Evolutionary conservation across 2,797 vertebrate genomes (phyloP).

Genomic region (Sphenopsis melanotis): DNA sequence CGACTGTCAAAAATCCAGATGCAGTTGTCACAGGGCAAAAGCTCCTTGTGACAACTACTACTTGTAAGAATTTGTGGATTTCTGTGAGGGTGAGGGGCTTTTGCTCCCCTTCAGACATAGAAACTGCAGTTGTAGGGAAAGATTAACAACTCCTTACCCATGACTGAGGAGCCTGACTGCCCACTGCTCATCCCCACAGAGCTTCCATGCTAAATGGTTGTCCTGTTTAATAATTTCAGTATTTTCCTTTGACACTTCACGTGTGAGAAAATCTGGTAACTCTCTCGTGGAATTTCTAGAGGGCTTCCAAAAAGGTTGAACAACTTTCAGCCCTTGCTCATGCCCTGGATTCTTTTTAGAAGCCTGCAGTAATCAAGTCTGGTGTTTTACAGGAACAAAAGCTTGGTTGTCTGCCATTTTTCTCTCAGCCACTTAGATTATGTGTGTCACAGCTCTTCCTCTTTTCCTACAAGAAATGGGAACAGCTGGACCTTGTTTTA

Average conservation of each 20-base stretch:
- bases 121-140: neutral
- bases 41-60: neutral
- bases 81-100: neutral
- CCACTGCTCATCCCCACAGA: neutral
- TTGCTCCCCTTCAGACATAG: neutral
- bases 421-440: neutral
- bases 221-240: neutral
- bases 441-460: neutral
- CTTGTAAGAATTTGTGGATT: neutral
- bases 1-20: neutral
- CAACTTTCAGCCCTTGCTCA: neutral
- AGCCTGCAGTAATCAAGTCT: neutral
- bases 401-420: neutral
- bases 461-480: neutral
- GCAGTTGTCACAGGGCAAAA: neutral
- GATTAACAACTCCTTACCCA: neutral
- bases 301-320: neutral
- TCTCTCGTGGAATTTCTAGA: neutral
- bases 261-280: neutral
- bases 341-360: neutral
- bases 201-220: neutral
- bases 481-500: neutral
- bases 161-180: neutral
- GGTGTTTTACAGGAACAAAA: neutral
- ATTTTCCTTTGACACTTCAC: neutral